A percentile compares a stretch with the other conserved stretches of the same genome.
Evolutionary conservation across 2,888 invertebrate genomes (phyloP).

Genomic region (Heliconius ethilla): DNA sequence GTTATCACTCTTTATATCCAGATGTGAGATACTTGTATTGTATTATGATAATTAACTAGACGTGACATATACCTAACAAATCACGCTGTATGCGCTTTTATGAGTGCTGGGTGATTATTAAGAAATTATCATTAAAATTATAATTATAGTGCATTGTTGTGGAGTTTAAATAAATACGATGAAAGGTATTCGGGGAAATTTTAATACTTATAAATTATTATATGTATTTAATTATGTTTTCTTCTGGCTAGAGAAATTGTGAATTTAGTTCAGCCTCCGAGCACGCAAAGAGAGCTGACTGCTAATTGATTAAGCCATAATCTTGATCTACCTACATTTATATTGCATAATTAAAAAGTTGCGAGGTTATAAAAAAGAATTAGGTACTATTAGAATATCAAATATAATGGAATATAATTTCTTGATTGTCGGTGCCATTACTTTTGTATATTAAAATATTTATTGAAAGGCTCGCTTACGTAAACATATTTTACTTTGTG

Average conservation of each 20-base stretch:
- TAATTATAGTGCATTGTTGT: neutral
- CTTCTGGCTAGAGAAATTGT: too few relatives aligned
- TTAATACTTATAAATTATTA: too few relatives aligned
- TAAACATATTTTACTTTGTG: slow-evolving; percentile 8
- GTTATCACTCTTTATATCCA: too few relatives aligned
- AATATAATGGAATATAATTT: neutral
- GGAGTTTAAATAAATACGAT: neutral
- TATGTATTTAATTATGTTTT: too few relatives aligned
- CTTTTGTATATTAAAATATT: neutral
- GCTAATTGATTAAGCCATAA: too few relatives aligned
- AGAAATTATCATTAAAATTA: neutral
- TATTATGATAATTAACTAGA: neutral
- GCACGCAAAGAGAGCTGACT: too few relatives aligned
- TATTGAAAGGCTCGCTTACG: slow-evolving; percentile 1
- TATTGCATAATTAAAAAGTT: too few relatives aligned
- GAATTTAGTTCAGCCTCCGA: too few relatives aligned
- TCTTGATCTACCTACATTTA: too few relatives aligned
- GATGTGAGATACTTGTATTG: neutral
- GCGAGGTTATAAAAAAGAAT: too few relatives aligned
- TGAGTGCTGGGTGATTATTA: neutral
- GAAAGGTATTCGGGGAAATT: neutral
- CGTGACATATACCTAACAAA: neutral
- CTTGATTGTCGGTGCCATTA: neutral
- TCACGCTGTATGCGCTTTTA: neutral
- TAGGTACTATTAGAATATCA: neutral